These are phyloP conservation scores for Bagarius yarrelli DNA, from an alignment of 2,113 vertebrate genomes.

Conservation along the genomic window DNA sequence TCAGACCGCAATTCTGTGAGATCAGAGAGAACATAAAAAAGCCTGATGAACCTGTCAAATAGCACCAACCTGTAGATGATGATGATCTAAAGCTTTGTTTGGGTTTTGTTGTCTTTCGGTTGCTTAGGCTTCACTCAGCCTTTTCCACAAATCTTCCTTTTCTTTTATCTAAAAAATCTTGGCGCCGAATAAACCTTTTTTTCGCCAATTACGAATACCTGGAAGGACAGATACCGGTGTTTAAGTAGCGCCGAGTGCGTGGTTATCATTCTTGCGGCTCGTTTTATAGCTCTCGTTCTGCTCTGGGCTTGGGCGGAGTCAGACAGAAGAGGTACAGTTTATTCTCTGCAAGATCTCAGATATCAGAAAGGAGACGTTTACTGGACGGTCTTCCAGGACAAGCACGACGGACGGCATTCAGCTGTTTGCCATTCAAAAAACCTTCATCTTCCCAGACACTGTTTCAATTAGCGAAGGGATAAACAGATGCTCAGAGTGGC, in stretches of 20 bases:
- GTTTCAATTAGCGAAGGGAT: constrained; percentile 30
- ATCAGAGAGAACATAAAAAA: neutral
- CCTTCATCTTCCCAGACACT: constrained; percentile 24
- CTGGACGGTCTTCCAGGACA: neutral
- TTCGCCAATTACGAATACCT: neutral
- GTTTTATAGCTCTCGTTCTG: neutral
- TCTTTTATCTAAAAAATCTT: neutral
- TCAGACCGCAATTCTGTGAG: too few relatives aligned
- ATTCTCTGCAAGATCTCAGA: neutral
- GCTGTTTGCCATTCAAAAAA: constrained; percentile 3
- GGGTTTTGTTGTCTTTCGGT: neutral
- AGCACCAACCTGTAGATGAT: neutral
- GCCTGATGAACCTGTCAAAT: neutral
- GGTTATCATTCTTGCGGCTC: constrained; percentile 21
- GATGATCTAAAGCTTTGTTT: neutral
- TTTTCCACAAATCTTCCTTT: neutral
- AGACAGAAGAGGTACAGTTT: constrained; percentile 1
- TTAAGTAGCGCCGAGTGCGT: neutral
- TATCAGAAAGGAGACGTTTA: neutral
- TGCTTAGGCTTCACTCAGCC: neutral
- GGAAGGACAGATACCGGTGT: neutral
- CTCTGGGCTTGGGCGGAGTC: neutral
- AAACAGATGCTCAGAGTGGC: neutral
- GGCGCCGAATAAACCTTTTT: neutral
- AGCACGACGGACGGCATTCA: constrained; percentile 19